phyloP scores from a whole-genome alignment of 2,113 vertebrate genomes.

The Panthera tigris region DNA sequence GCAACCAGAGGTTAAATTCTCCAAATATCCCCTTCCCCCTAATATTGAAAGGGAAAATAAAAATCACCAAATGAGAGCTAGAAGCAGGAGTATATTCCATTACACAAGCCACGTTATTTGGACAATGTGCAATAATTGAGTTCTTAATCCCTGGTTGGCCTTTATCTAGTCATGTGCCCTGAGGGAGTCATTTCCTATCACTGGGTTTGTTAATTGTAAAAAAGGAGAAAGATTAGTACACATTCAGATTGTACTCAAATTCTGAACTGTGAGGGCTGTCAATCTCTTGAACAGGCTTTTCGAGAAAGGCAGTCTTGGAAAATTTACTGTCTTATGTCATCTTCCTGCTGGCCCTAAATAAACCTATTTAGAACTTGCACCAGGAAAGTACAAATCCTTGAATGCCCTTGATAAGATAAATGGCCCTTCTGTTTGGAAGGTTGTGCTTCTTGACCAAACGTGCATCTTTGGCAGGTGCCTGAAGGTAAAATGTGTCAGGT shows the following conservation, averaged over 20 bases:
- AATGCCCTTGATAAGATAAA: constrained; percentile 48
- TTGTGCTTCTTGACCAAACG: constrained; percentile 20
- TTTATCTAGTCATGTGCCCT: not conserved
- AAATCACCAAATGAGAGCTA: not conserved
- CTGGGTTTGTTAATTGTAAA: not conserved
- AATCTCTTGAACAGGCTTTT: not conserved
- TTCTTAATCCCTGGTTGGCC: not conserved
- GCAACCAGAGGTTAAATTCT: not conserved
- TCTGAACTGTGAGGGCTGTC: not conserved
- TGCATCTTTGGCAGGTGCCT: not conserved
- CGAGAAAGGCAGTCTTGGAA: not conserved
- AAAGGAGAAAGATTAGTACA: not conserved
- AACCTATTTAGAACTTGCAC: not conserved
- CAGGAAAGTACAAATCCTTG: not conserved
- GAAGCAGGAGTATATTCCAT: not conserved
- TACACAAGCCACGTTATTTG: not conserved
- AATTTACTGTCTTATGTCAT: not conserved
- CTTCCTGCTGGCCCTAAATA: not conserved
- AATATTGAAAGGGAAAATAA: not conserved
- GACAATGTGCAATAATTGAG: not conserved
- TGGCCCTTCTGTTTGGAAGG: constrained; percentile 1
- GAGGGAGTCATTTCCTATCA: not conserved
- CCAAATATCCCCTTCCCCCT: not conserved
- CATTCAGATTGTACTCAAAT: not conserved
- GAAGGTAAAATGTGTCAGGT: not conserved